Conservation (phyloP, 2,113 vertebrate species). For the Cynoglossus semilaevis region DNA sequence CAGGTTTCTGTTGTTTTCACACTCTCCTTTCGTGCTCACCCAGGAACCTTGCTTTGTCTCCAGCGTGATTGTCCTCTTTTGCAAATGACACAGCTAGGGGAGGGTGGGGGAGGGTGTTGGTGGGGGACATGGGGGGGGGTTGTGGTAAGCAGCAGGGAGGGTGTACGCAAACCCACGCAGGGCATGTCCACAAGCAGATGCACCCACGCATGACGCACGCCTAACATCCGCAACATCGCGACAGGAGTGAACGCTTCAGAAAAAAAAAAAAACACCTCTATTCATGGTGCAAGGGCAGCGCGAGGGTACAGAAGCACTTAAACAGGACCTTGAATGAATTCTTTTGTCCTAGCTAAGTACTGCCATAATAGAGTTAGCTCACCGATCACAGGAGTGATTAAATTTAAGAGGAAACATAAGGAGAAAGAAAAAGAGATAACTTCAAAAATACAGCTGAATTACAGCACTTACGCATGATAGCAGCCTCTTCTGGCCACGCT, state of each 20-base stretch:
- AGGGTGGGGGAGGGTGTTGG: not conserved
- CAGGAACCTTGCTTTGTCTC: constrained; percentile 58
- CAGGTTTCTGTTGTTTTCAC: constrained; percentile 67
- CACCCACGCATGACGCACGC: constrained; percentile 64
- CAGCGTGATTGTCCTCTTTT: constrained; percentile 64
- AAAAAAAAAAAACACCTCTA: constrained; percentile 10
- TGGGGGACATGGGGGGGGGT: not conserved
- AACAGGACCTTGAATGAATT: constrained; percentile 54
- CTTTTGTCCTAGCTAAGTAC: constrained; percentile 57
- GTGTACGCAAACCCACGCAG: constrained; percentile 56
- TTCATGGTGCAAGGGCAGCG: constrained; percentile 38
- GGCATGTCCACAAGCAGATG: constrained; percentile 50
- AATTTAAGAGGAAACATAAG: constrained; percentile 55
- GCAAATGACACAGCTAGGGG: constrained; percentile 55
- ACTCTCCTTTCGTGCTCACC: constrained; percentile 45
- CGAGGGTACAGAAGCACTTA: constrained; percentile 51
- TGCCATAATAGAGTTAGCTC: constrained; percentile 47
- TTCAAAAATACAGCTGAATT: constrained; percentile 27
- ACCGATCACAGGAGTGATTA: constrained; percentile 45
- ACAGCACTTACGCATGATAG: constrained; percentile 19
- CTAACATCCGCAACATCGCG: constrained; percentile 40
- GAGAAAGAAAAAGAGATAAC: constrained; percentile 44
- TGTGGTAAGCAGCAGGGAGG: not conserved
- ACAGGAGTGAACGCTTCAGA: constrained; percentile 1
- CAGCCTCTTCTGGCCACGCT: constrained; percentile 9